A percentile compares a stretch with the other conserved stretches of the same genome.
These are phyloP conservation scores for Crossaster papposus DNA, from an alignment of 53 echinoderm and acorn worm species.

Conservation along the genomic window DNA sequence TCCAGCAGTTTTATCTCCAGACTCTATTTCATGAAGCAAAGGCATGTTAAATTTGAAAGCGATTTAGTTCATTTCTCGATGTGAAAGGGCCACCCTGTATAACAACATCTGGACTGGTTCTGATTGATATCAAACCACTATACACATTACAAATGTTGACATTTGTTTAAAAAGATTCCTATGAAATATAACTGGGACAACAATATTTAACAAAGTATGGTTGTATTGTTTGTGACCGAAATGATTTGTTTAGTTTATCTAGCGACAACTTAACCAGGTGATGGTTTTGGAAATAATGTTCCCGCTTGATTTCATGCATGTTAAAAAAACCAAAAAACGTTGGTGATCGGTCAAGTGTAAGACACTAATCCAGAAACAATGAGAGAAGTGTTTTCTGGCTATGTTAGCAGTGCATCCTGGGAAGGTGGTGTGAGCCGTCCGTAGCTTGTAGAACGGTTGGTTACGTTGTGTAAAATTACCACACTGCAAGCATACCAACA, in stretches of 20 bases:
- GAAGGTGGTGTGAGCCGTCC: slow-evolving; percentile 9
- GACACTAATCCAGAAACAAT: background rate
- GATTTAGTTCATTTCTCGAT: too few species aligned
- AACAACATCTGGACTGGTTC: background rate
- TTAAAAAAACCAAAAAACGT: slow-evolving; percentile 26
- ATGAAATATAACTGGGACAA: background rate
- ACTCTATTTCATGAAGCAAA: too few species aligned
- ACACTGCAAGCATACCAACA: slow-evolving; percentile 15
- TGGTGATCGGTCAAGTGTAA: background rate
- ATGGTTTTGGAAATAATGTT: background rate
- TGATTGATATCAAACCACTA: too few species aligned
- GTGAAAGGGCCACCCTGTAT: too few species aligned
- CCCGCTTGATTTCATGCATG: slow-evolving; percentile 25
- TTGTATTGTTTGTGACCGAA: background rate
- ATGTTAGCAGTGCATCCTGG: slow-evolving; percentile 28
- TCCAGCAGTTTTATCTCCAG: too few species aligned
- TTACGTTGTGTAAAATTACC: slow-evolving; percentile 3
- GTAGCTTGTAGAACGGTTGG: slow-evolving; percentile 22
- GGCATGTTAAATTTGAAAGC: too few species aligned
- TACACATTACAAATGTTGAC: too few species aligned
- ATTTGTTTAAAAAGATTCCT: background rate
- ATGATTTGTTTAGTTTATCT: background rate
- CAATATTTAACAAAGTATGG: background rate
- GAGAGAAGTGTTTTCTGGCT: background rate
- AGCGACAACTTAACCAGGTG: background rate